Conservation (phyloP, 2,888 invertebrate species). For the Pedicia rivosa region DNA sequence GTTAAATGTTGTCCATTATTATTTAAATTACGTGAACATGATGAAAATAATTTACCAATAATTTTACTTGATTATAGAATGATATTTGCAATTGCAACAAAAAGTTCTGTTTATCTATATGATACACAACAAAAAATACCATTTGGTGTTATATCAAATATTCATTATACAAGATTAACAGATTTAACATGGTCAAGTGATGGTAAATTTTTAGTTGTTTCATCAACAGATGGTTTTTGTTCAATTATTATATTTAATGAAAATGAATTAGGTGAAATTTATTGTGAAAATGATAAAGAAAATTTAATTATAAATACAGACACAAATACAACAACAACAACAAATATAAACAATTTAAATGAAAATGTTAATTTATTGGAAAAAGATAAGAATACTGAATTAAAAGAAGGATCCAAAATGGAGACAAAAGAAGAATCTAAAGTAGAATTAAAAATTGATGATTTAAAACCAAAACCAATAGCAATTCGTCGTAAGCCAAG, state of each 20-base stretch:
- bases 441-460: slow-evolving; percentile 7
- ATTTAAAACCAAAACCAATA: slow-evolving; percentile 7
- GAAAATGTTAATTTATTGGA: not conserved
- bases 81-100: slow-evolving; percentile 83
- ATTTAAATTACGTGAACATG: slow-evolving; percentile 39
- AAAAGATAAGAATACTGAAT: too few species aligned
- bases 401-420: slow-evolving; percentile 8
- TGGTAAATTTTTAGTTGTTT: slow-evolving; percentile 56
- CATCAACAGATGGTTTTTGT: slow-evolving; percentile 84
- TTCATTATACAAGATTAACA: slow-evolving; percentile 79
- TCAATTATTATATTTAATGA: slow-evolving; percentile 62
- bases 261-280: slow-evolving; percentile 52
- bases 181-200: slow-evolving; percentile 79
- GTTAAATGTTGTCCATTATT: slow-evolving; percentile 65
- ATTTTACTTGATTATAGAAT: slow-evolving; percentile 58
- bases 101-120: slow-evolving; percentile 68
- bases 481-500: not conserved
- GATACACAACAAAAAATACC: slow-evolving; percentile 75
- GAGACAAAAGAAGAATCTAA: slow-evolving; percentile 13
- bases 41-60: slow-evolving; percentile 36
- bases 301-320: slow-evolving; percentile 22
- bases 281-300: slow-evolving; percentile 24
- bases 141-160: slow-evolving; percentile 63
- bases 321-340: slow-evolving; percentile 14
- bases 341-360: slow-evolving; percentile 11